phyloP scores from a whole-genome alignment of 2,797 vertebrate species.

The Sebastes vulpes region DNA sequence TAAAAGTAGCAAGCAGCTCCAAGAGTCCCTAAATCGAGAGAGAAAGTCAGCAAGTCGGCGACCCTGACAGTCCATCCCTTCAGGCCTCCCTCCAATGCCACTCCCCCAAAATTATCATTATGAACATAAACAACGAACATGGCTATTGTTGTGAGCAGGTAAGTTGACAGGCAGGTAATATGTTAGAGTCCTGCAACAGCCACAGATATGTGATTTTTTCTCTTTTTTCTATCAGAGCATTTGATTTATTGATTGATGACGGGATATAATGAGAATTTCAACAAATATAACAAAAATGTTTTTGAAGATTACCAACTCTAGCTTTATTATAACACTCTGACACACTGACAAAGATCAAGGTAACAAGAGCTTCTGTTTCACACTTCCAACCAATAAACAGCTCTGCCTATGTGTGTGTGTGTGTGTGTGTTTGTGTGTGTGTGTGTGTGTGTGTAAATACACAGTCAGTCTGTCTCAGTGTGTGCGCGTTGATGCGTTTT shows the following conservation, averaged over 20 bases:
- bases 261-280: neutral
- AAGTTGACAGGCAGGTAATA: neutral
- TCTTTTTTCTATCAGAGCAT: neutral
- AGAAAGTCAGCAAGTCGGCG: too few relatives aligned
- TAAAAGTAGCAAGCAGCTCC: too few relatives aligned
- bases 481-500: constrained; percentile 24
- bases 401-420: neutral
- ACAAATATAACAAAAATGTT: neutral
- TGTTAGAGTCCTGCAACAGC: neutral
- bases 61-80: too few relatives aligned
- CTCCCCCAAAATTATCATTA: too few relatives aligned
- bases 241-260: neutral
- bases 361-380: constrained; percentile 11
- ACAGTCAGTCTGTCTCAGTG: neutral
- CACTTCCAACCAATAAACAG: constrained; percentile 3
- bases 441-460: neutral
- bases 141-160: neutral
- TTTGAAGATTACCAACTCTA: neutral
- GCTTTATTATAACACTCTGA: neutral
- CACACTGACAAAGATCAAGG: constrained; percentile 18
- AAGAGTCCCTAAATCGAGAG: too few relatives aligned
- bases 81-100: too few relatives aligned
- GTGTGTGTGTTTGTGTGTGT: neutral
- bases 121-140: too few relatives aligned
- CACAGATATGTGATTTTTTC: fast-evolving